Percentiles rank a stretch among this genome's conserved stretches.
Conservation (phyloP, 2,888 invertebrate species). For the Catocala sponsa region DNA sequence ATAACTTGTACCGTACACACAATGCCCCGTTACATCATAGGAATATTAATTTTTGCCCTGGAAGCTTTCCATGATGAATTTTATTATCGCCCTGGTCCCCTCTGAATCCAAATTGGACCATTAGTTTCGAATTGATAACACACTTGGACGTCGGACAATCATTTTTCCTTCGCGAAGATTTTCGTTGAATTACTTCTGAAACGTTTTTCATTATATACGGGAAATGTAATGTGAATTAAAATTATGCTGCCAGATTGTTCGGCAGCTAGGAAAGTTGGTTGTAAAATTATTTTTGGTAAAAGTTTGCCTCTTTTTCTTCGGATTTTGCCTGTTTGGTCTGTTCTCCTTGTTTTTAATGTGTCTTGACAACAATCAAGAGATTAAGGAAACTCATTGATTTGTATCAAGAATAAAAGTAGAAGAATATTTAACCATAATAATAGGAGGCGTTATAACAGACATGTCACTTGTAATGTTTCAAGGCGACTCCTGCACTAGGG, state of each 20-base stretch:
- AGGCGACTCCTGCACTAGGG: no score
- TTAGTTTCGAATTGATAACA: constrained; percentile 84
- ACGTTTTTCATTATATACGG: constrained; percentile 52
- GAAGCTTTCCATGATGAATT: constrained; percentile 84
- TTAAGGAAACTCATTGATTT: no score
- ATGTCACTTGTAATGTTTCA: no score
- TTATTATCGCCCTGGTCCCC: constrained; percentile 80
- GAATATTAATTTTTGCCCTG: constrained; percentile 86
- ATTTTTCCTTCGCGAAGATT: constrained; percentile 57
- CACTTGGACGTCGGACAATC: constrained; percentile 66
- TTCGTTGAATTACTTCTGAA: constrained; percentile 45
- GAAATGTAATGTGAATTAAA: constrained; percentile 54
- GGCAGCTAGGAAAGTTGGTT: not conserved
- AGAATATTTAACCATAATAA: no score
- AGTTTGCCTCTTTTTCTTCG: not conserved
- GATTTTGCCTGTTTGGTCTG: not conserved
- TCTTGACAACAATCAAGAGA: no score
- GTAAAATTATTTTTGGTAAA: not conserved
- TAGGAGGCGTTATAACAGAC: no score
- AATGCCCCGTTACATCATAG: constrained; percentile 82
- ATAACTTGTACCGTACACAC: constrained; percentile 52
- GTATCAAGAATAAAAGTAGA: no score
- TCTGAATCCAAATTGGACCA: constrained; percentile 84
- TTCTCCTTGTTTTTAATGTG: not conserved
- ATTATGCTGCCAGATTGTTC: constrained; percentile 6